Conservation (phyloP, 1,140 invertebrate genomes). For the Anoplophora glabripennis region DNA sequence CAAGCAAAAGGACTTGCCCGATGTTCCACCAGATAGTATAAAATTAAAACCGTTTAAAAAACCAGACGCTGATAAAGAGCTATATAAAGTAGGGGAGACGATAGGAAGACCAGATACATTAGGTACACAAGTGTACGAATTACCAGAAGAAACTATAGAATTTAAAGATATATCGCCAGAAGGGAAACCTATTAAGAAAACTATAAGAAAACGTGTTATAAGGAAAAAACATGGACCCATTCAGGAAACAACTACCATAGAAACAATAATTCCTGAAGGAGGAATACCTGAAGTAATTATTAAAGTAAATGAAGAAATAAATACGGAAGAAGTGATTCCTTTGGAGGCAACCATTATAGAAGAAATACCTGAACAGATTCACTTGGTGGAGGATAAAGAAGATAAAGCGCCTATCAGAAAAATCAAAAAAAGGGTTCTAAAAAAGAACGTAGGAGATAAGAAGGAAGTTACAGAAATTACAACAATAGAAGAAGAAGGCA, state of each 20-base stretch:
- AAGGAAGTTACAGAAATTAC: conserved; percentile 51
- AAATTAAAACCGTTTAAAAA: conserved; percentile 27
- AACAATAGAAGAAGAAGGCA: conserved; percentile 51
- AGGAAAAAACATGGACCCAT: conserved; percentile 21
- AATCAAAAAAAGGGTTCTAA: conserved; percentile 44
- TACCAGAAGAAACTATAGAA: conserved; percentile 18
- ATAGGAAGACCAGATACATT: conserved; percentile 10
- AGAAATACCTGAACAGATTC: conserved; percentile 43
- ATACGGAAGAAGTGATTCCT: conserved; percentile 40
- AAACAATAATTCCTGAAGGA: conserved; percentile 36
- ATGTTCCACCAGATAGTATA: conserved; percentile 21
- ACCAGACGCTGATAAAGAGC: conserved; percentile 10
- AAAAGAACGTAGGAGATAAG: conserved; percentile 40
- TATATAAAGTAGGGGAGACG: conserved; percentile 13
- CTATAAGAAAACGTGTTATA: conserved; percentile 17
- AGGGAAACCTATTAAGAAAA: conserved; percentile 10
- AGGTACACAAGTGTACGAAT: conserved; percentile 12
- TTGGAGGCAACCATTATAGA: conserved; percentile 44
- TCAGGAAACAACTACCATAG: conserved; percentile 34
- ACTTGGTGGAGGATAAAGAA: conserved; percentile 46
- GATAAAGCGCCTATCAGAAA: conserved; percentile 40
- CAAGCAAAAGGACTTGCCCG: conserved; percentile 28
- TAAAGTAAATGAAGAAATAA: conserved; percentile 41
- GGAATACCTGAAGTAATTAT: conserved; percentile 38
- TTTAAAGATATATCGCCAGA: conserved; percentile 8